A percentile compares a stretch with the other conserved stretches of the same genome.
Conservation (phyloP, 1,140 invertebrate genomes). For the Aphis craccivora region DNA sequence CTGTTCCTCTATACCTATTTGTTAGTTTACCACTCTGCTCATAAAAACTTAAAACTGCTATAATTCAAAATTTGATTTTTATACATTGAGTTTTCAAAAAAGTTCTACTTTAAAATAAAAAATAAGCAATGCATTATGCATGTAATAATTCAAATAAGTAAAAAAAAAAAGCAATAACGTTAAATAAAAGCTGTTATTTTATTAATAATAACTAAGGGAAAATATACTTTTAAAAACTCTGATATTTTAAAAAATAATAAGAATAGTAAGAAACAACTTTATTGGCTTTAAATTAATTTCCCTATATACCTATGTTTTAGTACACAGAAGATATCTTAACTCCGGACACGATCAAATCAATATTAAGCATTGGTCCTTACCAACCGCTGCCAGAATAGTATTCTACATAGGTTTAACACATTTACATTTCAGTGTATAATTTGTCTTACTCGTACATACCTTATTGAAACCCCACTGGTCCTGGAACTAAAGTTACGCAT, state of each 20-base stretch:
- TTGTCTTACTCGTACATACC: neutral
- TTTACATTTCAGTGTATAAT: neutral
- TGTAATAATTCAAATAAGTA: neutral
- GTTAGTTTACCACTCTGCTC: neutral
- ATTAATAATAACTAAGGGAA: neutral
- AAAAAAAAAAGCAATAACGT: neutral
- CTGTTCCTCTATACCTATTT: neutral
- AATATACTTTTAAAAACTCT: neutral
- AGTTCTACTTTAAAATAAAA: neutral
- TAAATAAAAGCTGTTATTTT: neutral
- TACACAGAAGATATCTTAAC: too few relatives aligned
- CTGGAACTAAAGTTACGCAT: neutral
- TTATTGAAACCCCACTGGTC: neutral
- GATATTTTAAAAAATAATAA: too few relatives aligned
- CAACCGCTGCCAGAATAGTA: neutral
- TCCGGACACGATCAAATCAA: too few relatives aligned
- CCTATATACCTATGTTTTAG: too few relatives aligned
- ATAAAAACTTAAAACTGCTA: neutral
- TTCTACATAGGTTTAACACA: neutral
- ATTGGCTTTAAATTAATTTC: too few relatives aligned
- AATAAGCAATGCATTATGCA: neutral
- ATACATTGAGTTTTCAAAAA: neutral
- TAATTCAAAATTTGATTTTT: neutral
- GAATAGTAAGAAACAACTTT: too few relatives aligned
- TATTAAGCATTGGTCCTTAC: too few relatives aligned